Evolutionary conservation across 2,113 vertebrate genomes (phyloP).

Genomic region (Hoplias malabaricus): DNA sequence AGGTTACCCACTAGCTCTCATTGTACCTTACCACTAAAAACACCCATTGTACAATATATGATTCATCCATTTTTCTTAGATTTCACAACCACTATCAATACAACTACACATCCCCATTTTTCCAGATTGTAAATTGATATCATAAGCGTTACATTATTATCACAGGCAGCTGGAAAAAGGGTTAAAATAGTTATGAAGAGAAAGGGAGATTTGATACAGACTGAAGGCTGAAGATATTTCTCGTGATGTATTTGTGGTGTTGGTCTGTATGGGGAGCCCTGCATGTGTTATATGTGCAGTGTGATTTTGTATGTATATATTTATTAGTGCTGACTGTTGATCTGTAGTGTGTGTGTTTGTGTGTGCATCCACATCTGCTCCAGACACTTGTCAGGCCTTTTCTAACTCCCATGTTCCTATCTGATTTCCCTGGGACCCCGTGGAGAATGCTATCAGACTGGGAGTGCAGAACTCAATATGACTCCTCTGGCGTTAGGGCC

Average conservation of each 20-base stretch:
- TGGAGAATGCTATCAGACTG: constrained; percentile 49
- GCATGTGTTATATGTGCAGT: constrained; percentile 18
- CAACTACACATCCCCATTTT: neutral
- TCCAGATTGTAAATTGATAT: neutral
- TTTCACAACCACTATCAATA: neutral
- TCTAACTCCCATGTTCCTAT: constrained; percentile 41
- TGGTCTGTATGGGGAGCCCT: neutral
- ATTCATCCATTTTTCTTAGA: neutral
- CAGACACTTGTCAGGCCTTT: constrained; percentile 31
- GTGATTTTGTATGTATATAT: constrained; percentile 13
- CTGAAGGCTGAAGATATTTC: neutral
- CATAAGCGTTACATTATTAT: neutral
- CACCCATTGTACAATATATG: neutral
- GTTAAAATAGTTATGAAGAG: neutral
- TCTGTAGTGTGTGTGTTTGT: constrained; percentile 12
- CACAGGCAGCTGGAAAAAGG: neutral
- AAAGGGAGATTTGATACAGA: neutral
- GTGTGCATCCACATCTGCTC: constrained; percentile 15
- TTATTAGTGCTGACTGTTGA: neutral
- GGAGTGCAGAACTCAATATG: constrained; percentile 41
- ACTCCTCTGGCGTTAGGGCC: constrained; percentile 31
- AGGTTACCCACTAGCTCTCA: neutral
- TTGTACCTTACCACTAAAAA: neutral
- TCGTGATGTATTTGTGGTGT: neutral
- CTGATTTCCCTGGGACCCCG: constrained; percentile 46